Evolutionary conservation across 2,797 vertebrate genomes (phyloP).

Genomic region (Sebastiscus tertius): DNA sequence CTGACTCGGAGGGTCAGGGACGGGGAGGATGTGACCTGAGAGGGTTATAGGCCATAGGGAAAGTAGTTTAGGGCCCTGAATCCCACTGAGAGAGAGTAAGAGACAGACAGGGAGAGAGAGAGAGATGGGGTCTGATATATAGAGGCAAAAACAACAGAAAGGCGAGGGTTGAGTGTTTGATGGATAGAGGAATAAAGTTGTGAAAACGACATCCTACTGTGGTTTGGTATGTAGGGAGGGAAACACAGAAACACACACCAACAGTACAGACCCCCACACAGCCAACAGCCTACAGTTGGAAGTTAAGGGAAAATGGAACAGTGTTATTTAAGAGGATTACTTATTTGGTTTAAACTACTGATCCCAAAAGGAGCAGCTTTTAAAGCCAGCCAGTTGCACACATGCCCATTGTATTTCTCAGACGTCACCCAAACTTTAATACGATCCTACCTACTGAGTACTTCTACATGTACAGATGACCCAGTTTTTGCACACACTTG

Average conservation of each 20-base stretch:
- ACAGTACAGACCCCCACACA: not conserved
- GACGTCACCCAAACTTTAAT: constrained; percentile 8
- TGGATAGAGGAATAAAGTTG: constrained; percentile 40
- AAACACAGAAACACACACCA: constrained; percentile 5
- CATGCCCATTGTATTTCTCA: not conserved
- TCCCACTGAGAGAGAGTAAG: constrained; percentile 52
- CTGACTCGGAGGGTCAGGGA: constrained; percentile 67
- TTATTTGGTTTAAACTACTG: not conserved
- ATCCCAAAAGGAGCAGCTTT: not conserved
- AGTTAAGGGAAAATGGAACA: not conserved
- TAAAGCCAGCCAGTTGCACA: constrained; percentile 3
- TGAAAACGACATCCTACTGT: constrained; percentile 46
- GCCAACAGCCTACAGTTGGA: not conserved
- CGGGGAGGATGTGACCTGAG: constrained; percentile 72
- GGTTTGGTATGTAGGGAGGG: constrained; percentile 19
- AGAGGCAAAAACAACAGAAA: constrained; percentile 17
- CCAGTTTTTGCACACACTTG: not conserved
- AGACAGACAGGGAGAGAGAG: constrained; percentile 9
- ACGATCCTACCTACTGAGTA: not conserved
- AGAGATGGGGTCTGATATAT: constrained; percentile 37
- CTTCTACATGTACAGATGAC: not conserved
- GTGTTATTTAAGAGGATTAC: constrained; percentile 1
- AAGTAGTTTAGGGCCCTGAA: constrained; percentile 49
- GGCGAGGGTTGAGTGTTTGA: constrained; percentile 32
- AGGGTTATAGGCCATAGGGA: constrained; percentile 57